phyloP scores from a whole-genome alignment of 1,140 invertebrate species.

The Nasonia vitripennis region DNA sequence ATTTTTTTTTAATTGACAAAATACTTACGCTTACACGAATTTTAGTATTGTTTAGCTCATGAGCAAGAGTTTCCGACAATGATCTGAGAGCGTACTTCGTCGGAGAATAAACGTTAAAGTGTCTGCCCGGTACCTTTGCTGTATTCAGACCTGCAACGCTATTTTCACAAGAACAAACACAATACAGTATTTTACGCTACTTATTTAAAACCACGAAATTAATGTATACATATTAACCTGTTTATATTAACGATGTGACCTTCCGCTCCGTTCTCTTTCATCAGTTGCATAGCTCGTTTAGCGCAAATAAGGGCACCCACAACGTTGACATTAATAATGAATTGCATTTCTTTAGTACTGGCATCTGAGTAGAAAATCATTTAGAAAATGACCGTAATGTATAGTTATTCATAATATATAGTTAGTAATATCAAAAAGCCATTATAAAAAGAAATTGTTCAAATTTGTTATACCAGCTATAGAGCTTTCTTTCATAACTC shows the following conservation, averaged over 20 bases:
- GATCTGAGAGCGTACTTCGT: slow-evolving; percentile 12
- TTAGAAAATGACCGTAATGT: too few relatives aligned
- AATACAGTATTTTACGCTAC: neutral
- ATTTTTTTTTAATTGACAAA: neutral
- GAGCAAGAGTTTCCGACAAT: neutral
- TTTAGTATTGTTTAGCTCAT: neutral
- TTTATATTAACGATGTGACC: slow-evolving; percentile 33
- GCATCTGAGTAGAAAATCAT: neutral
- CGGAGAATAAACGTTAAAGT: slow-evolving; percentile 6
- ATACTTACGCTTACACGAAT: neutral
- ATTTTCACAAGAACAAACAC: neutral
- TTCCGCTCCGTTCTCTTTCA: slow-evolving; percentile 14
- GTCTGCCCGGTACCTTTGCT: neutral
- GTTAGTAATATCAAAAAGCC: too few relatives aligned
- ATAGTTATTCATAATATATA: too few relatives aligned
- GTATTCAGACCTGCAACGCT: neutral
- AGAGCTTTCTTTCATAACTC: neutral
- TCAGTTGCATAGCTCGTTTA: neutral
- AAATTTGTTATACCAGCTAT: neutral
- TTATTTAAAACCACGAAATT: neutral
- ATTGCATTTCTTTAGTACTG: neutral
- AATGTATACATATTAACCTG: neutral
- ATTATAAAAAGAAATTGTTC: too few relatives aligned
- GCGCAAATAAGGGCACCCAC: slow-evolving; percentile 17
- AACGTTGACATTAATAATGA: slow-evolving; percentile 26